phyloP scores from a whole-genome alignment of 1,140 invertebrate genomes.

The Penaeus chinensis region DNA sequence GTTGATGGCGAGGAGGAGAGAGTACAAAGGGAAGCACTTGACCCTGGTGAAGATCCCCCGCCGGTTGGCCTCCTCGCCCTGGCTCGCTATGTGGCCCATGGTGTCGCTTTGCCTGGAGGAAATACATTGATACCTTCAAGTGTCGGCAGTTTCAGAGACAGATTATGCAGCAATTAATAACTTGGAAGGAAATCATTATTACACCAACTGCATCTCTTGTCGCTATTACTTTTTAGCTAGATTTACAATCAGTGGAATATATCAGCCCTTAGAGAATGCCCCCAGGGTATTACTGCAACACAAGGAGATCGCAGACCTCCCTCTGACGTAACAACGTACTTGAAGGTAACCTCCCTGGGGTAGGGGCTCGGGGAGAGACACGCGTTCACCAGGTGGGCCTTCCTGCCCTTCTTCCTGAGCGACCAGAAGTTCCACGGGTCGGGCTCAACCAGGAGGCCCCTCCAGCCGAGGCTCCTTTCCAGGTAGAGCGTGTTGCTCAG shows the following conservation, averaged over 20 bases:
- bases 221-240: no score
- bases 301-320: not conserved
- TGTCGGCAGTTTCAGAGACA: not conserved
- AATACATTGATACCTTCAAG: no score
- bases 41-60: constrained; percentile 73
- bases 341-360: constrained; percentile 77
- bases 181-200: no score
- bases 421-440: constrained; percentile 71
- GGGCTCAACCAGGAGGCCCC: constrained; percentile 74
- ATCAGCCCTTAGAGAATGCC: not conserved
- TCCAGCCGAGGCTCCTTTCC: constrained; percentile 79
- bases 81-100: constrained; percentile 71
- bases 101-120: constrained; percentile 72
- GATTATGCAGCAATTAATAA: not conserved
- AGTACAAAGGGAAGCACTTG: constrained; percentile 86
- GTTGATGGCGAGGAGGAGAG: constrained; percentile 81
- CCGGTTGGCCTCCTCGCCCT: constrained; percentile 67
- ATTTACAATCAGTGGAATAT: not conserved
- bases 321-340: constrained; percentile 23
- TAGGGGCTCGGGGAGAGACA: constrained; percentile 77
- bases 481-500: constrained; percentile 75
- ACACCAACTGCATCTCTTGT: not conserved
- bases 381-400: constrained; percentile 72
- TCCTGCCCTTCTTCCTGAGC: constrained; percentile 62
- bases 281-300: not conserved